phyloP scores from a whole-genome alignment of 1,140 invertebrate species.

The Plectrocnemia conspersa region DNA sequence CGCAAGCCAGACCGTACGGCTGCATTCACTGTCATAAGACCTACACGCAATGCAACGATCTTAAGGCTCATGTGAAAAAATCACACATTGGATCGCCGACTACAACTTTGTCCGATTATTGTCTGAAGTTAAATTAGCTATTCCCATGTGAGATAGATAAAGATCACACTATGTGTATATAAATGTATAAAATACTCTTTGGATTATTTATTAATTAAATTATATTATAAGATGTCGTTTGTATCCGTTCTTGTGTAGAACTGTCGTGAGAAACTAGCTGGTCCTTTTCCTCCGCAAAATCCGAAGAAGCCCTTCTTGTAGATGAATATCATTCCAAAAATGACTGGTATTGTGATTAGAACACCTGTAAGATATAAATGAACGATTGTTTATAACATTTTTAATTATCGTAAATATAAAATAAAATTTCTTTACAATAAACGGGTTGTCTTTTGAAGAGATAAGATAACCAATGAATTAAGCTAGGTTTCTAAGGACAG shows the following conservation, averaged over 20 bases:
- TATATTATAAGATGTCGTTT: conserved; percentile 44
- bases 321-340: conserved; percentile 53
- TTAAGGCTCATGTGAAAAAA: conserved; percentile 28
- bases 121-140: no score
- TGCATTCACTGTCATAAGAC: conserved; percentile 15
- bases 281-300: conserved; percentile 49
- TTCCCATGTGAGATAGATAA: no score
- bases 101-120: conserved; percentile 21
- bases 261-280: conserved; percentile 58
- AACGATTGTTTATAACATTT: no score
- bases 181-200: no score
- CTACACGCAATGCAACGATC: conserved; percentile 28
- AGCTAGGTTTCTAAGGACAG: not conserved
- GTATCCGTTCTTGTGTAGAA: conserved; percentile 62
- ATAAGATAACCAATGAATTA: no score
- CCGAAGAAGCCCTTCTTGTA: conserved; percentile 60
- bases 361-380: no score
- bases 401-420: no score
- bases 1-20: conserved; percentile 17
- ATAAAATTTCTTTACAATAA: no score
- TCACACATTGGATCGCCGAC: conserved; percentile 10
- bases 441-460: no score
- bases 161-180: no score
- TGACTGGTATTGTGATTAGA: conserved; percentile 60
- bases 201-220: no score